Conservation (phyloP, 64 coral and sea anemone genomes). For the Montipora cactus region DNA sequence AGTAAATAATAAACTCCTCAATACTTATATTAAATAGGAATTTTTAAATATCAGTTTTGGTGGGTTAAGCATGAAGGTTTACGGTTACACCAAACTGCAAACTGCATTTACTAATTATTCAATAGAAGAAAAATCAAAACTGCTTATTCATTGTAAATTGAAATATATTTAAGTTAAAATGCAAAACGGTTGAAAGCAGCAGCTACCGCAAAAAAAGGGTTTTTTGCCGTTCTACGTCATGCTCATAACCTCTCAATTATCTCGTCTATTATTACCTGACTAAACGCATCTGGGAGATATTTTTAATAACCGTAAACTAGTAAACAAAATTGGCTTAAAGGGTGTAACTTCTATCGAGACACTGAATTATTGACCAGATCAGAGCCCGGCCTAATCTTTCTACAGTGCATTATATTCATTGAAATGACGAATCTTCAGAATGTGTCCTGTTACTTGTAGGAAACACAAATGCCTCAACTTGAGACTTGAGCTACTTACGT, state of each 20-base stretch:
- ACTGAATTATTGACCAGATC: background rate
- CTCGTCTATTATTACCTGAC: no score
- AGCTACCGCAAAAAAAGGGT: background rate
- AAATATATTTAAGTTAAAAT: conserved; percentile 1
- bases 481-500: background rate
- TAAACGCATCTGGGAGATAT: no score
- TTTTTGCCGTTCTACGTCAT: background rate
- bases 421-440: background rate
- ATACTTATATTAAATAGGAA: background rate
- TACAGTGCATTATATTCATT: background rate
- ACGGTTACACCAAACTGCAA: background rate
- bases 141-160: background rate
- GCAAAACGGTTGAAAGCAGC: conserved; percentile 4
- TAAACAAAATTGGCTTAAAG: background rate
- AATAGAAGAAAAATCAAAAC: background rate
- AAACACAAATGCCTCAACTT: background rate
- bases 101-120: background rate
- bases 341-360: background rate
- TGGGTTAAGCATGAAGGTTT: background rate
- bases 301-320: background rate
- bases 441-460: background rate
- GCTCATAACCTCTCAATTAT: background rate
- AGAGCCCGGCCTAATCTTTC: background rate
- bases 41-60: background rate
- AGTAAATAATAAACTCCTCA: background rate